These are phyloP conservation scores for Trichogramma evanescens DNA, from an alignment of 2,888 invertebrate genomes.

Conservation along the genomic window DNA sequence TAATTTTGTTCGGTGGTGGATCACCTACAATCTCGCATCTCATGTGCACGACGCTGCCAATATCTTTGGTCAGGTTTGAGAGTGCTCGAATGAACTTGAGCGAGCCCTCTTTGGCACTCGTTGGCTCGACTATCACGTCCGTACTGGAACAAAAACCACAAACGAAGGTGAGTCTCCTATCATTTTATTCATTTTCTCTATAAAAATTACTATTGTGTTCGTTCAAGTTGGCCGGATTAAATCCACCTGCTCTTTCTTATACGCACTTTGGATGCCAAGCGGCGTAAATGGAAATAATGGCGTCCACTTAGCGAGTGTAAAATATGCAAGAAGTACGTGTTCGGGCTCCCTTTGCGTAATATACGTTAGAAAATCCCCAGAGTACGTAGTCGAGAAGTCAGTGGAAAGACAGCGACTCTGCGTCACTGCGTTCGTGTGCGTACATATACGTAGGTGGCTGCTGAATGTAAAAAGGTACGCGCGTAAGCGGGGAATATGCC, in stretches of 20 bases:
- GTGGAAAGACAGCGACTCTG: background rate
- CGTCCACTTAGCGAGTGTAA: conserved; percentile 18
- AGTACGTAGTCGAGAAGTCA: background rate
- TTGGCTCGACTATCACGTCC: conserved; percentile 26
- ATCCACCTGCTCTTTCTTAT: conserved; percentile 5
- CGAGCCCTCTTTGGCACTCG: conserved; percentile 43
- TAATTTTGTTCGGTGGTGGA: conserved; percentile 54
- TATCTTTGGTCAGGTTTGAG: conserved; percentile 53
- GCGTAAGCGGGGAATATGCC: background rate
- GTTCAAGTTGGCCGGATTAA: conserved; percentile 7
- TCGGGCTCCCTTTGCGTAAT: background rate
- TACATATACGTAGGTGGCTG: too few relatives aligned
- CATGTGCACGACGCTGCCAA: conserved; percentile 56
- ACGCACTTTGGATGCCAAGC: background rate
- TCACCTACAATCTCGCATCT: conserved; percentile 60
- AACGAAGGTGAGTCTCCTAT: background rate
- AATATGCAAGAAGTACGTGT: conserved; percentile 10
- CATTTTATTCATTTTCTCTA: background rate
- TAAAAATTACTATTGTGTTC: background rate
- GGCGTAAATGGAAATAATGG: conserved; percentile 16
- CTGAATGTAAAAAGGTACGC: background rate
- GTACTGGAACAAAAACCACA: conserved; percentile 22
- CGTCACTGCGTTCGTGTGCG: too few relatives aligned
- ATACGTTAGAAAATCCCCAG: background rate
- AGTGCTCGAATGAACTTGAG: conserved; percentile 52